phyloP scores from a whole-genome alignment of 2,888 invertebrate genomes.

The Scaptomyza reducta region DNA sequence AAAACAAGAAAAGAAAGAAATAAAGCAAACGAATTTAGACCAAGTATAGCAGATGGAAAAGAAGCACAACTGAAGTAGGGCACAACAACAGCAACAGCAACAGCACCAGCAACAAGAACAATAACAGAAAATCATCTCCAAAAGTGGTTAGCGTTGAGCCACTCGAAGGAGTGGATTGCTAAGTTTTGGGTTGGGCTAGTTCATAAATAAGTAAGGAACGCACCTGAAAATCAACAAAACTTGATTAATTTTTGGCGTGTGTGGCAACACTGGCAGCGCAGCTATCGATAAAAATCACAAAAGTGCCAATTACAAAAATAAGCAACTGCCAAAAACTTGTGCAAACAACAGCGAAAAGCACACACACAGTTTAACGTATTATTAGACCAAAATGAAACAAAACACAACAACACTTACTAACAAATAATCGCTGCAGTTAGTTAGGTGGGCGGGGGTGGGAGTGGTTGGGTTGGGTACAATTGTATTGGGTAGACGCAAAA shows the following conservation, averaged over 20 bases:
- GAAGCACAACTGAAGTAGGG: slow-evolving; percentile 8
- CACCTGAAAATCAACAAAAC: slow-evolving; percentile 25
- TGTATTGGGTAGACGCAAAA: slow-evolving; percentile 4
- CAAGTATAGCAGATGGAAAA: slow-evolving; percentile 12
- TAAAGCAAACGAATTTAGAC: slow-evolving; percentile 30
- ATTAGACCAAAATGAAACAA: slow-evolving; percentile 17
- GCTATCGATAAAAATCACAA: slow-evolving; percentile 29
- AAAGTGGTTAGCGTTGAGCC: slow-evolving; percentile 60
- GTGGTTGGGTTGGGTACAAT: neutral
- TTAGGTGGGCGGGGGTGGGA: neutral
- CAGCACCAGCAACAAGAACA: too few species aligned
- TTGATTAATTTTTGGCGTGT: slow-evolving; percentile 29
- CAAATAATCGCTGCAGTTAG: slow-evolving; percentile 19
- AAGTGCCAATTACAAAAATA: slow-evolving; percentile 73
- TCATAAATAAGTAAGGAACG: slow-evolving; percentile 43
- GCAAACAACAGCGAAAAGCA: neutral
- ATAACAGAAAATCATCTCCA: slow-evolving; percentile 52
- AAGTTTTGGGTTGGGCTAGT: slow-evolving; percentile 2
- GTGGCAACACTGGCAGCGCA: slow-evolving; percentile 7
- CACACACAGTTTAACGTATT: slow-evolving; percentile 13
- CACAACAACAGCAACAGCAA: slow-evolving; percentile 11
- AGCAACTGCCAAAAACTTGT: slow-evolving; percentile 41
- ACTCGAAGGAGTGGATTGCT: slow-evolving; percentile 31
- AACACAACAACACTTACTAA: slow-evolving; percentile 22
- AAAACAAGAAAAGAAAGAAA: slow-evolving; percentile 2